Evolutionary conservation across 2,113 vertebrate species (phyloP).

Genomic region (Chaenogobius annularis): DNA sequence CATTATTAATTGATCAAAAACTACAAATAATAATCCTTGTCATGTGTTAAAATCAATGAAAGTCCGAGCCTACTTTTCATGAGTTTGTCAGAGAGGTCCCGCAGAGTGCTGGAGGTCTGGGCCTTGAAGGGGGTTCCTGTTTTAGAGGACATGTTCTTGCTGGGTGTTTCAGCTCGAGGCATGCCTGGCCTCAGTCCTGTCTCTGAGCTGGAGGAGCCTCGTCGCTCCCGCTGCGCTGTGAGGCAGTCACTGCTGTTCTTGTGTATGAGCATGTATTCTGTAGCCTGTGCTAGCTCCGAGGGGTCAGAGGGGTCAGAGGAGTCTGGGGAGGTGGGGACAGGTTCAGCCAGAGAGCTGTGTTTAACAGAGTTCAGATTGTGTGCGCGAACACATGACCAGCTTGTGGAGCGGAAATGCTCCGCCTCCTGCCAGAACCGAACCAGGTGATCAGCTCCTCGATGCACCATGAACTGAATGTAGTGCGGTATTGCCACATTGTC

Average conservation of each 20-base stretch:
- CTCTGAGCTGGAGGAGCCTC: slow-evolving; percentile 65
- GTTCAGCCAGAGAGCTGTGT: slow-evolving; percentile 94
- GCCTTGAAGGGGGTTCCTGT: slow-evolving; percentile 79
- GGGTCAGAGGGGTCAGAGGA: slow-evolving; percentile 30
- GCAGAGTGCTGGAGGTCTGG: slow-evolving; percentile 80
- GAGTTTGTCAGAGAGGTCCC: slow-evolving; percentile 88
- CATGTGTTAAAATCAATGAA: neutral
- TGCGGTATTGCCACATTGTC: slow-evolving; percentile 90
- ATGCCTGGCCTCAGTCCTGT: slow-evolving; percentile 31
- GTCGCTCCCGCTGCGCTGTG: slow-evolving; percentile 53
- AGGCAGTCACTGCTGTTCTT: slow-evolving; percentile 39
- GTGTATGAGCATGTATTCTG: slow-evolving; percentile 1
- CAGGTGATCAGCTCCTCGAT: slow-evolving; percentile 87
- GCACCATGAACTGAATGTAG: slow-evolving; percentile 91
- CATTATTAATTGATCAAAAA: neutral
- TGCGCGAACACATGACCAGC: slow-evolving; percentile 93
- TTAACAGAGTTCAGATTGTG: slow-evolving; percentile 96
- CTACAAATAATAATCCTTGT: neutral
- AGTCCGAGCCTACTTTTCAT: slow-evolving; percentile 89
- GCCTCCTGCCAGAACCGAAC: slow-evolving; percentile 96
- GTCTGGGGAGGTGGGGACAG: slow-evolving; percentile 53
- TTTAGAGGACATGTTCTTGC: slow-evolving; percentile 79
- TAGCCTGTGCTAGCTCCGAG: neutral
- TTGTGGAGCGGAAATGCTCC: slow-evolving; percentile 90
- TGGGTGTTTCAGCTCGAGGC: slow-evolving; percentile 65